A percentile compares a stretch with the other conserved stretches of the same genome.
These are phyloP conservation scores for Muntiacus reevesi DNA, from an alignment of 2,113 vertebrate species.

Conservation along the genomic window DNA sequence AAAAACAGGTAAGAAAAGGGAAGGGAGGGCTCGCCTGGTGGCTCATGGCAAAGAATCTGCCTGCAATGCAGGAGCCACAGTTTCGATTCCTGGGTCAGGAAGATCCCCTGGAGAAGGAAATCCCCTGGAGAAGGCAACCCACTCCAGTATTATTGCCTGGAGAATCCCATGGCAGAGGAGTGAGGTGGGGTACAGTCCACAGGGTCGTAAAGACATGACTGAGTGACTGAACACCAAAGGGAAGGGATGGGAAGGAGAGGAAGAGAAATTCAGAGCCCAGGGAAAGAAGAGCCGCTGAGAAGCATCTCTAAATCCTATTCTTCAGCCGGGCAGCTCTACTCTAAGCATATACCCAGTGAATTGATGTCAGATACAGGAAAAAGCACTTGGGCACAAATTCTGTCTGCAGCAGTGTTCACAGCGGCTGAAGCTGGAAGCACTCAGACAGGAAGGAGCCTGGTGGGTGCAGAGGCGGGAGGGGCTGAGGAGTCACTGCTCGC, in stretches of 20 bases:
- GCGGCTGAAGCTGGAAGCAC: neutral
- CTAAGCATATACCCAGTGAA: neutral
- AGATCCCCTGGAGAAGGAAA: neutral
- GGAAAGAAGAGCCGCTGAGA: neutral
- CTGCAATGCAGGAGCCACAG: neutral
- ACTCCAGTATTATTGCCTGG: neutral
- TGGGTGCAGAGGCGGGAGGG: neutral
- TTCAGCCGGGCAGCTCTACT: neutral
- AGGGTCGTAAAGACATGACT: rapidly evolving
- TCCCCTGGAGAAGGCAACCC: neutral
- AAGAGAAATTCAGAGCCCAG: neutral
- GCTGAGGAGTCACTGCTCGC: neutral
- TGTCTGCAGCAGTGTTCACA: too few species aligned
- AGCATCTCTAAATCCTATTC: neutral
- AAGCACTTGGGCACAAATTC: neutral
- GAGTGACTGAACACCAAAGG: neutral
- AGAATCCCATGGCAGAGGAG: neutral
- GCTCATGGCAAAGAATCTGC: neutral
- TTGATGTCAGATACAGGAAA: neutral
- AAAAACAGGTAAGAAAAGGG: neutral
- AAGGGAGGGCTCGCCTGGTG: neutral
- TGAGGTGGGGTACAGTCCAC: neutral
- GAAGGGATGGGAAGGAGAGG: neutral
- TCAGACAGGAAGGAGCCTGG: neutral
- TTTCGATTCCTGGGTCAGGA: neutral